phyloP scores from a whole-genome alignment of 2,797 vertebrate genomes.

The Manis pentadactyla region DNA sequence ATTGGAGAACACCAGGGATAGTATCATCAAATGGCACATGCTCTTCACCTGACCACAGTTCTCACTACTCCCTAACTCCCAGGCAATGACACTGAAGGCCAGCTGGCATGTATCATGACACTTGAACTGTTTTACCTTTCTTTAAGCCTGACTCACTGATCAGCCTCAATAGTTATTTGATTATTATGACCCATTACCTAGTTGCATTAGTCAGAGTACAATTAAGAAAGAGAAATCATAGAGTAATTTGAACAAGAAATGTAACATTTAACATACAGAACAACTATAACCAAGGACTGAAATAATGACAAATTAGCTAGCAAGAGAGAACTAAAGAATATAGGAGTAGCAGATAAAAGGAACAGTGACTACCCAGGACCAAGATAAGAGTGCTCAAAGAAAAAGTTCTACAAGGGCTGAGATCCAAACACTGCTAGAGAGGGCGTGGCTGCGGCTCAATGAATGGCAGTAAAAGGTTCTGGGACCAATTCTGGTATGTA shows the following conservation, averaged over 20 bases:
- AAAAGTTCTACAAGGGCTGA: background rate
- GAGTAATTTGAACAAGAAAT: constrained; percentile 42
- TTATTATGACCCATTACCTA: constrained; percentile 36
- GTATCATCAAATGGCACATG: background rate
- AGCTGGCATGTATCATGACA: background rate
- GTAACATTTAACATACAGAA: background rate
- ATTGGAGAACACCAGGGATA: background rate
- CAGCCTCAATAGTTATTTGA: background rate
- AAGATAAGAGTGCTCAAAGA: background rate
- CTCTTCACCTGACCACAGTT: background rate
- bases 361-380: background rate
- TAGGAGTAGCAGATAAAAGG: background rate
- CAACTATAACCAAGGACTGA: background rate
- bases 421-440: background rate
- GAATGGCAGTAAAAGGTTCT: background rate
- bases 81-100: background rate
- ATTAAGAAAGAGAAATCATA: constrained; percentile 16
- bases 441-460: background rate
- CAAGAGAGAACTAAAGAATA: background rate
- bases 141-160: background rate
- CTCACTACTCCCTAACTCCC: background rate
- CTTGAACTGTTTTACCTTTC: background rate
- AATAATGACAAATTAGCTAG: background rate
- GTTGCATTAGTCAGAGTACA: constrained; percentile 6
- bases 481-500: background rate